Evolutionary conservation across 2,797 vertebrate genomes (phyloP).

Genomic region (Falco berigora): DNA sequence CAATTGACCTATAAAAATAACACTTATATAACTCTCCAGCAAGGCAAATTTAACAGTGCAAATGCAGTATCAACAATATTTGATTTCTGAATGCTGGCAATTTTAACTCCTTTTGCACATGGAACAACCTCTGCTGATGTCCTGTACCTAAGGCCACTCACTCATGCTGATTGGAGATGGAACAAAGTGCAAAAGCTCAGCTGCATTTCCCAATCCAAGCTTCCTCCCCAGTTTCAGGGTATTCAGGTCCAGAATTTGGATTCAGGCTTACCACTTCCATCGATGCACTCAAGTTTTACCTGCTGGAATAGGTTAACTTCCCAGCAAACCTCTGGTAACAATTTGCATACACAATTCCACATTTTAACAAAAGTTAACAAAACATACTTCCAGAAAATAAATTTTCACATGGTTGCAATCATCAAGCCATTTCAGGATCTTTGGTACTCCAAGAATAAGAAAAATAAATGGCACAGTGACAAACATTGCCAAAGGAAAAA

Average conservation of each 20-base stretch:
- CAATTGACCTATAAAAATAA: conserved; percentile 62
- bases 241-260: not conserved
- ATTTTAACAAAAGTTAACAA: conserved; percentile 13
- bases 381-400: conserved; percentile 29
- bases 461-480: conserved; percentile 68
- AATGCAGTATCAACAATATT: not conserved
- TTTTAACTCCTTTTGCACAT: not conserved
- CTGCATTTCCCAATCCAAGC: not conserved
- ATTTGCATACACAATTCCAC: not conserved
- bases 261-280: not conserved
- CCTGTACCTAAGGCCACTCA: not conserved
- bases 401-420: conserved; percentile 39
- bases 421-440: conserved; percentile 75
- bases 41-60: conserved; percentile 56
- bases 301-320: conserved; percentile 11
- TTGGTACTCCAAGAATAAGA: conserved; percentile 73
- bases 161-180: not conserved
- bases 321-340: not conserved
- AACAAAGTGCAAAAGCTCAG: not conserved
- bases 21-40: conserved; percentile 24
- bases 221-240: not conserved
- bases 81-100: conserved; percentile 30
- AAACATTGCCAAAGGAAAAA: conserved; percentile 39
- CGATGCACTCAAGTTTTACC: not conserved
- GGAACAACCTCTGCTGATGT: not conserved